Evolutionary conservation across 2,113 vertebrate genomes (phyloP), one percentile per base, ranked within the genome.

Genomic region (Crocuta crocuta): DNA sequence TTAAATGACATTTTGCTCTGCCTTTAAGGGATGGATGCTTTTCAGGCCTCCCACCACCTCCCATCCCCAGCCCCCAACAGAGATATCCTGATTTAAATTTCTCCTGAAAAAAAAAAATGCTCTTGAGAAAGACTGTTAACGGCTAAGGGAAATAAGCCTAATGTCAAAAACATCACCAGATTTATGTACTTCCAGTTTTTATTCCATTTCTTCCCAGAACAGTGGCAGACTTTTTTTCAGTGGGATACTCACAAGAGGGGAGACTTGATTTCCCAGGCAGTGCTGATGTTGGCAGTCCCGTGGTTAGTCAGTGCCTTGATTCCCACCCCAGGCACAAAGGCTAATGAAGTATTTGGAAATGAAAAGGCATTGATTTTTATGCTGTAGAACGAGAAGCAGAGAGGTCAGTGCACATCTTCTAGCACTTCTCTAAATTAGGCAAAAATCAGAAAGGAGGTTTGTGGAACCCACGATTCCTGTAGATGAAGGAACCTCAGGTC

Each of bases 241-340:
- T 6, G 65, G 50, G 55, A 87, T 91, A 98, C 98, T 99, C 94
- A 99, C 98, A 99, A 98, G 39, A 99, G 96, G 5, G 98, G 98
- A 0, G 97, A 5, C 5, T 61, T 94, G 93, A 98, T 33, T 10
- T 45, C 98, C 98, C 98, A 98, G 93, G 97, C 24, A 58, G 97
- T 97, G 94, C 94, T 98, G 97, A 99, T 23, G 0, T 96, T 98
- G 96, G 97, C 86, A 10, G 97, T 98, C 86, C 97, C 98, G 0
- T 96, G 97, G 88, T 98, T 97, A 89, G 94, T 96, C 48, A 98
- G 95, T 1, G 91, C 95, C 93, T 87, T 95, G 97, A 98, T 71
- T 19, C 98, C 98, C 53, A 96, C 97, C 1, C 95, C 98, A 21
- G 98, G 97, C 97, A 98, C 76, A 70, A 98, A 98, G 45, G 98